Base-by-base conservation (phyloP, 64 coral and sea anemone species). In the Hydrozoanthus tunicans region DNA sequence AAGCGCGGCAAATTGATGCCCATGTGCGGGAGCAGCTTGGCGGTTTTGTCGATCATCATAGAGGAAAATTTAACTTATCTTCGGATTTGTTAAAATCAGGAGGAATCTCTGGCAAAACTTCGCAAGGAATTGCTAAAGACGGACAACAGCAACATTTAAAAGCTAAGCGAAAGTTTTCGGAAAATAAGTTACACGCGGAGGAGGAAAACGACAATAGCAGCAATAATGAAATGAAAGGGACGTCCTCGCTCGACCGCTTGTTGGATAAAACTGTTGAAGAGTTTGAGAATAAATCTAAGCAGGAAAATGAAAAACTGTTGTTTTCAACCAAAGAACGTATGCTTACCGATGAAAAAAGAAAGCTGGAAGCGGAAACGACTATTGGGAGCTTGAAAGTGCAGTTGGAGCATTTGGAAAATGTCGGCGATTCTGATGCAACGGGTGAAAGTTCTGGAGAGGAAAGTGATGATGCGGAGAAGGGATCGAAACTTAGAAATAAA, bases 1-100 rank as follows among this genome's bases (percentile, higher is more conserved):
- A 96, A 96, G 88, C 95, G 95, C 95, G 95, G 95, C 95, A 96
- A 96, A 91, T 96, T 62, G 92, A 91, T 81, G 91, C 93, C 92
- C 95, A 96, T 96, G 95, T 96, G 95, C 95, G 91, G 61, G 89
- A 90, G 43, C 95, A 96, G 84, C 84, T 88, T 88, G 84, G 84
- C 23, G 84, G 81, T 94, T 94, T 96, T 78, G 92, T 91, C 51
- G 92, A 96, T 91, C 93, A 94, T 60, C 92, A 62, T 24, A 67
- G 76, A n/a, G 83, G 61, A 92, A 92, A 86, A 73, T 68, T 59
- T 72, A 92, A 94, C 70, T 82, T 92, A 32, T 93, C 92, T 12
- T 78, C 76, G 56, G 79, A 80, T 94, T 82, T 75, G 56, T 58
- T 90, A 63, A 93, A 91, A 90, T 43, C 73, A 89, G 83, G 61